Evolutionary conservation across 2,888 invertebrate genomes (phyloP).

Genomic region (Cecidostiba fungosa): DNA sequence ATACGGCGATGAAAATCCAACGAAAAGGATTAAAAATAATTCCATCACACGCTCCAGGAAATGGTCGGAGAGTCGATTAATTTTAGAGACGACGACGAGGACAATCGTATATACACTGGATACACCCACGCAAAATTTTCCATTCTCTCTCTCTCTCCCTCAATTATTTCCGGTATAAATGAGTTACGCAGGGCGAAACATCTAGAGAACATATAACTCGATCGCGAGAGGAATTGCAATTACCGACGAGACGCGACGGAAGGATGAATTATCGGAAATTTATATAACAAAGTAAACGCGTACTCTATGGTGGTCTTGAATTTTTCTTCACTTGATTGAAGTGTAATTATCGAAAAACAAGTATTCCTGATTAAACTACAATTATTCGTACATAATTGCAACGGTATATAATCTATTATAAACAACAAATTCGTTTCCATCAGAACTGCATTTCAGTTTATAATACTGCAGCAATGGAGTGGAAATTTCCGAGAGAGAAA

Average conservation of each 20-base stretch:
- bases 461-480: background rate
- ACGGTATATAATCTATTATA: too few relatives aligned
- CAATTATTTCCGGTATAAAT: slow-evolving; percentile 19
- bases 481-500: background rate
- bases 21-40: background rate
- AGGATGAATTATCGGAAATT: slow-evolving; percentile 32
- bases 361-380: background rate
- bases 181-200: slow-evolving; percentile 15
- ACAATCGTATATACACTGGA: background rate
- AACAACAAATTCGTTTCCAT: background rate
- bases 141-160: background rate
- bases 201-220: slow-evolving; percentile 17
- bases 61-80: slow-evolving; percentile 29
- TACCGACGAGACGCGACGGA: slow-evolving; percentile 10
- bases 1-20: too few relatives aligned
- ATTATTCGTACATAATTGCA: too few relatives aligned
- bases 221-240: slow-evolving; percentile 34
- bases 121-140: slow-evolving; percentile 18
- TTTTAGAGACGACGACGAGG: background rate
- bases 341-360: background rate
- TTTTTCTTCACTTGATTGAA: background rate
- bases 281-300: background rate
- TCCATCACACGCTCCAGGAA: background rate
- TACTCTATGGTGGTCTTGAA: background rate
- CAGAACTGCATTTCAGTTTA: background rate